A percentile compares a stretch with the other conserved stretches of the same genome.
These are phyloP conservation scores for Spisula subtruncata DNA, from an alignment of 2,888 invertebrate genomes.

Conservation along the genomic window DNA sequence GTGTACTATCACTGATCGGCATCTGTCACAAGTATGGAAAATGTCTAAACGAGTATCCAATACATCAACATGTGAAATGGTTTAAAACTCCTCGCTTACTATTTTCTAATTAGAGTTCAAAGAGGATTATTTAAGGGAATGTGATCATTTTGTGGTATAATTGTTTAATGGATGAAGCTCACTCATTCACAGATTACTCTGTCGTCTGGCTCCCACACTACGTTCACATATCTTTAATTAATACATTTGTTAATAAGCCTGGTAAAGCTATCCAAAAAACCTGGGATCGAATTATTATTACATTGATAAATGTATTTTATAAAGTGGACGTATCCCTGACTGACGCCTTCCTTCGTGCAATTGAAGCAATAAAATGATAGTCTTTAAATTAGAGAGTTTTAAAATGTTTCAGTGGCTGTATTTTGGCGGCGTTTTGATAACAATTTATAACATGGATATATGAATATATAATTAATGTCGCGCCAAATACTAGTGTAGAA, in stretches of 20 bases:
- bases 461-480: conserved; percentile 17
- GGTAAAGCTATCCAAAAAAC: not conserved
- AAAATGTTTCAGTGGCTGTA: conserved; percentile 14
- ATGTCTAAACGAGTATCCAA: too few relatives aligned
- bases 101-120: not conserved
- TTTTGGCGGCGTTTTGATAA: not conserved
- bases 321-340: not conserved
- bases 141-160: not conserved
- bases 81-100: too few relatives aligned
- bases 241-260: not conserved
- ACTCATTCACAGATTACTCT: not conserved
- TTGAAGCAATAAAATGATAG: not conserved
- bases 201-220: not conserved
- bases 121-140: not conserved
- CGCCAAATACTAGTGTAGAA: not conserved
- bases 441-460: not conserved
- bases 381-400: not conserved
- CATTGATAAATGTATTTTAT: too few relatives aligned
- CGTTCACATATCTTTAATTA: not conserved
- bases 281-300: not conserved
- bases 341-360: not conserved
- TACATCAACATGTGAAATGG: too few relatives aligned
- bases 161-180: not conserved
- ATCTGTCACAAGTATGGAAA: too few relatives aligned
- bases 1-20: too few relatives aligned